Evolutionary conservation across 2,113 vertebrate genomes (phyloP), one percentile per base, ranked within the genome.

Genomic region (Bungarus multicinctus): DNA sequence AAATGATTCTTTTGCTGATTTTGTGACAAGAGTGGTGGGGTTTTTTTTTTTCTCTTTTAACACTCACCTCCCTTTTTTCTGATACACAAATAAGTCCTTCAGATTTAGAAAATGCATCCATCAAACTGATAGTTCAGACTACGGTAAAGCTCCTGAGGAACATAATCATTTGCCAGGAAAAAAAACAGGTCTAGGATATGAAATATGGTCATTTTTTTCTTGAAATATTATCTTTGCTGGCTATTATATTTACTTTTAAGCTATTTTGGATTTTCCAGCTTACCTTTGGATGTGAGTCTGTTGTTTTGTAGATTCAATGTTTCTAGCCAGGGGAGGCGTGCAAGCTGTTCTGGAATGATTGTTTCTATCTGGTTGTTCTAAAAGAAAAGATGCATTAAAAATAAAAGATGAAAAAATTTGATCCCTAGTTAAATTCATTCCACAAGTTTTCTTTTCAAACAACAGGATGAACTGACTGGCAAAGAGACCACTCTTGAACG

Each of bases 271-370:
- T 93, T 87, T 88, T 91, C 27, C 0, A 0, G 5, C 95, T 97
- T 95, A 99, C 99, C 99, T 94, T 98, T 97, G 43, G 99, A 98
- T 20, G 98, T 99, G 88, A 99, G 98, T 81, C 98, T 98, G 96
- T 99, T 99, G 97, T 99, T 99, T 95, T 99, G 99, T 88, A 99
- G 97, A 97, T 99, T 99, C 90, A 99, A 98, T 0, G 99, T 99
- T 97, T 99, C 98, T 47, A 99, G 97, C 22, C 96, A 98, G 92
- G 98, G 97, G 91, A 99, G 98, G 91, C 98, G 97, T 25, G 98
- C 97, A n/a, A 99, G 98, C 57, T 99, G 98, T 94, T 98, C 98
- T 7, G 98, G 97, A 60, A 98, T 98, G 95, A 99, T 98, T 96
- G 98, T 97, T 96, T 98, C 97, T 90, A 99, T 99, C 96, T 98